Evolutionary conservation across 1,140 invertebrate genomes (phyloP).

Genomic region (Onthophagus taurus): DNA sequence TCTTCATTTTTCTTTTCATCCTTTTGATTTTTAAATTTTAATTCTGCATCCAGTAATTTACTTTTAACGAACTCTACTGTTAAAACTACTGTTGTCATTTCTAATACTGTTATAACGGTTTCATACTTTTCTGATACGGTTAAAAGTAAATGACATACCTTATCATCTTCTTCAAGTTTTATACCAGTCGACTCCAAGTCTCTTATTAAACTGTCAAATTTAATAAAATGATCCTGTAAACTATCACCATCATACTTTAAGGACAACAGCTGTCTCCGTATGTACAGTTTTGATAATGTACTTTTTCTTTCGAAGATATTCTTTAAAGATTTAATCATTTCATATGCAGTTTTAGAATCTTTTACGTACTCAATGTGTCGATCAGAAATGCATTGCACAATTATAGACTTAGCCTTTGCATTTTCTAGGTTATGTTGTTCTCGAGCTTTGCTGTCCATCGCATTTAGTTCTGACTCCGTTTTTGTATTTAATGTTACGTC

Average conservation of each 20-base stretch:
- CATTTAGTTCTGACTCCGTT: background rate
- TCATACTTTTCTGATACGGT: background rate
- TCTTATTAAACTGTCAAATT: conserved; percentile 1
- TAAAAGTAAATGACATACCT: background rate
- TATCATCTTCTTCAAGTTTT: conserved; percentile 4
- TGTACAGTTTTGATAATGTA: conserved; percentile 1
- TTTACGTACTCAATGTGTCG: conserved; percentile 3
- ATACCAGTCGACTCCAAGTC: background rate
- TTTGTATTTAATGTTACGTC: background rate
- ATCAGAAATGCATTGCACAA: background rate
- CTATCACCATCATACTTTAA: background rate
- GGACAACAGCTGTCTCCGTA: background rate
- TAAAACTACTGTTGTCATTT: conserved; percentile 1
- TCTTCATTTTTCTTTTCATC: background rate
- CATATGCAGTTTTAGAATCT: conserved; percentile 1
- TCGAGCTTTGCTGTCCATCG: background rate
- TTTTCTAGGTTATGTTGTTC: background rate
- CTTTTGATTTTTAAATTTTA: background rate
- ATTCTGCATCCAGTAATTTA: conserved; percentile 1
- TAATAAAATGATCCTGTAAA: conserved; percentile 4
- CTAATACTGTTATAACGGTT: background rate
- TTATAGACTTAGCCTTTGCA: conserved; percentile 3
- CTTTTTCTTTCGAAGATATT: conserved; percentile 5
- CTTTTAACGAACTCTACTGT: background rate
- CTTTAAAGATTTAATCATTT: background rate